These are phyloP conservation scores for Galaxea fascicularis DNA, from an alignment of 92 coral and sea anemone species.

Conservation along the genomic window DNA sequence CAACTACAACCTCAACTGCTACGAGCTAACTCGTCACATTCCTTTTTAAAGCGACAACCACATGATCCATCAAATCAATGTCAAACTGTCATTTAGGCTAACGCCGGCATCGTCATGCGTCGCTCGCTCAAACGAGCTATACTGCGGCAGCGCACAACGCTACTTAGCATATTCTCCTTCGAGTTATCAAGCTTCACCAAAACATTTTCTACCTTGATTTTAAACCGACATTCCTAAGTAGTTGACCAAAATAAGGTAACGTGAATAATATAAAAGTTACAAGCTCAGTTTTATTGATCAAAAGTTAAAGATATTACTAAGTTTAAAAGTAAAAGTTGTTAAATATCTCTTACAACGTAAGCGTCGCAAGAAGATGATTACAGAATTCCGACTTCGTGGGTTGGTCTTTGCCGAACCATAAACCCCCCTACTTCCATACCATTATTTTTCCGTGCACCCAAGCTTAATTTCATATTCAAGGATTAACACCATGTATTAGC, in stretches of 20 bases:
- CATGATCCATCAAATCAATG: slow-evolving; percentile 20
- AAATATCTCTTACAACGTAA: slow-evolving; percentile 3
- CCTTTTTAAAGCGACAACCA: slow-evolving; percentile 12
- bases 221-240: slow-evolving; percentile 4
- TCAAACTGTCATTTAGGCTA: slow-evolving; percentile 16
- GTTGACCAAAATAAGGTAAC: slow-evolving; percentile 28
- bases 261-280: slow-evolving; percentile 19
- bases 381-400: slow-evolving; percentile 7
- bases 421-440: slow-evolving; percentile 18
- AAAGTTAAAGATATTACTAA: neutral
- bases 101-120: slow-evolving; percentile 6
- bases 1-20: neutral
- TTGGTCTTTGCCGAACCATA: neutral
- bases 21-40: slow-evolving; percentile 5
- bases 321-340: neutral
- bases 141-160: slow-evolving; percentile 7
- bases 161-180: slow-evolving; percentile 30
- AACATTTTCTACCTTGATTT: neutral
- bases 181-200: slow-evolving; percentile 6
- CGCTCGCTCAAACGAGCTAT: neutral
- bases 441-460: neutral
- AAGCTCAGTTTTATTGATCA: neutral
- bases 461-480: slow-evolving; percentile 19
- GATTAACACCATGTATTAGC: no score
- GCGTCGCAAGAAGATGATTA: neutral